A percentile compares a stretch with the other conserved stretches of the same genome.
Evolutionary conservation across 2,113 vertebrate genomes (phyloP).

Genomic region (Microcebus murinus): DNA sequence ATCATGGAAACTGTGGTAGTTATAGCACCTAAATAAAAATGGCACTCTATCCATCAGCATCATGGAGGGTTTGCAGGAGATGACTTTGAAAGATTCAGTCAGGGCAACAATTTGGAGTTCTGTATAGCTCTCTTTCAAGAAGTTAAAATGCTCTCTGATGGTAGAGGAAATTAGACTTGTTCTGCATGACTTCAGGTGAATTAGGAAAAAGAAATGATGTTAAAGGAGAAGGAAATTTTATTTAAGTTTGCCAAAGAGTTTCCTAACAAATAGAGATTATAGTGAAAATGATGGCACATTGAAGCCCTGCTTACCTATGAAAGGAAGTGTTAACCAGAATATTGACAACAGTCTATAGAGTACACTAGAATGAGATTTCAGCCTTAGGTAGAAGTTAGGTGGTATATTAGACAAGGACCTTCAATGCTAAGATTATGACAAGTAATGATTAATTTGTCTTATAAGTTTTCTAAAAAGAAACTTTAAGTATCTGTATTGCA

Average conservation of each 20-base stretch:
- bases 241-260: neutral
- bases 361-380: neutral
- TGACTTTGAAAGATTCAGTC: neutral
- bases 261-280: neutral
- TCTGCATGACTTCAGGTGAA: neutral
- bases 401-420: neutral
- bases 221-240: neutral
- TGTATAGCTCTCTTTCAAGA: neutral
- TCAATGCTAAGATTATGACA: neutral
- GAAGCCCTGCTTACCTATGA: neutral
- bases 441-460: neutral
- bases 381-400: neutral
- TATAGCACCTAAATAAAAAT: neutral
- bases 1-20: neutral
- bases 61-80: neutral
- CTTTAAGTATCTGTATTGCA: neutral
- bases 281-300: neutral
- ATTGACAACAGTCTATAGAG: neutral
- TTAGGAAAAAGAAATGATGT: constrained; percentile 8
- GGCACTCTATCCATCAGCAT: neutral
- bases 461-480: neutral
- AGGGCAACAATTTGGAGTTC: neutral
- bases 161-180: neutral
- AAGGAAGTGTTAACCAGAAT: neutral
- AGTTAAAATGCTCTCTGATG: neutral